These are phyloP conservation scores for Hesperophylax magnus DNA, from an alignment of 1,140 invertebrate genomes.

Conservation along the genomic window DNA sequence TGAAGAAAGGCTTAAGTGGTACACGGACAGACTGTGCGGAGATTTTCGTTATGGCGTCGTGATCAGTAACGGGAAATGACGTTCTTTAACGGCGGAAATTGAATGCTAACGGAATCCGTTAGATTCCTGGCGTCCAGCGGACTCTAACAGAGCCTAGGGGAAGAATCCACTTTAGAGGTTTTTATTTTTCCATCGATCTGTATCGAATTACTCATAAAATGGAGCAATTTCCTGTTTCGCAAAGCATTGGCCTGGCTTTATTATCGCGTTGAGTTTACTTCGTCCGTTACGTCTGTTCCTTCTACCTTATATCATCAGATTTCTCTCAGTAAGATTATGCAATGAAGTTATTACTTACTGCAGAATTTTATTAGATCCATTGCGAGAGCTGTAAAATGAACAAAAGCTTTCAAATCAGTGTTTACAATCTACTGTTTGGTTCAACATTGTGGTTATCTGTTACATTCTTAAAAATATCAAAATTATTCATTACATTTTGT, in stretches of 20 bases:
- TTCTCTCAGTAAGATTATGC: neutral
- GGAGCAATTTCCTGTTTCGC: slow-evolving; percentile 54
- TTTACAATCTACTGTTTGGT: no score
- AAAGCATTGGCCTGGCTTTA: slow-evolving; percentile 3
- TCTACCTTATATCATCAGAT: neutral
- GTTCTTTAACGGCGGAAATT: slow-evolving; percentile 57
- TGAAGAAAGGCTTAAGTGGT: slow-evolving; percentile 39
- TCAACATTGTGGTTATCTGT: no score
- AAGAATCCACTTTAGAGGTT: slow-evolving; percentile 40
- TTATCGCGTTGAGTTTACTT: slow-evolving; percentile 13
- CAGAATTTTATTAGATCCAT: no score
- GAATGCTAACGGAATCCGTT: slow-evolving; percentile 53
- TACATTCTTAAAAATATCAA: no score
- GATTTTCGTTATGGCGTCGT: slow-evolving; percentile 12
- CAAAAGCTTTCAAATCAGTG: no score
- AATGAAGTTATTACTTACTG: neutral
- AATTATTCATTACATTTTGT: no score
- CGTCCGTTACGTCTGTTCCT: neutral
- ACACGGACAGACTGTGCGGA: slow-evolving; percentile 7
- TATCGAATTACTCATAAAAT: slow-evolving; percentile 58
- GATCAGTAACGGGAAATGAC: slow-evolving; percentile 53
- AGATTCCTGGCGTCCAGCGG: slow-evolving; percentile 39
- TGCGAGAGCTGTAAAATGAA: no score
- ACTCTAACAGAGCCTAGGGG: slow-evolving; percentile 30
- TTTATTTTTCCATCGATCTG: slow-evolving; percentile 57